phyloP scores from a whole-genome alignment of 2,888 invertebrate species.

The Ectemnius continuus region DNA sequence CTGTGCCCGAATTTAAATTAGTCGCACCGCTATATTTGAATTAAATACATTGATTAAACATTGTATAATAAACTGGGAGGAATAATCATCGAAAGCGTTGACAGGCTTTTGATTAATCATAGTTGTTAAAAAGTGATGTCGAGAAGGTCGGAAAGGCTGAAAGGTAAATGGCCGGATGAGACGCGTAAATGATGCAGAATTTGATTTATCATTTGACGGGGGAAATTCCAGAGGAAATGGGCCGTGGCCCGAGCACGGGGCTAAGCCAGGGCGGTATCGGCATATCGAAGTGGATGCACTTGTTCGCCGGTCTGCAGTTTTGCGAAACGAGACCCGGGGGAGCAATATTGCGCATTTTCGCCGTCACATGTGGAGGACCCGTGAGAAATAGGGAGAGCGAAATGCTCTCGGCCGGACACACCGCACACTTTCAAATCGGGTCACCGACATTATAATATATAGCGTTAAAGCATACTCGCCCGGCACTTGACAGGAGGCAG shows the following conservation, averaged over 20 bases:
- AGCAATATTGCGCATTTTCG: conserved; percentile 51
- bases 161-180: neutral
- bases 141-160: conserved; percentile 1
- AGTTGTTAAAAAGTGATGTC: neutral
- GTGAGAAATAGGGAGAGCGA: conserved; percentile 44
- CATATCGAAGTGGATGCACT: conserved; percentile 48
- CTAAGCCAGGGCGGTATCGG: conserved; percentile 31
- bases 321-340: conserved; percentile 51
- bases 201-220: conserved; percentile 13
- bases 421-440: too few species aligned
- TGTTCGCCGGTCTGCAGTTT: conserved; percentile 51
- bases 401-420: conserved; percentile 14
- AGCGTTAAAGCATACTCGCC: too few species aligned
- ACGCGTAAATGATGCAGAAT: conserved; percentile 28
- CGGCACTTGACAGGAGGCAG: too few species aligned
- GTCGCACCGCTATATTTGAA: too few species aligned
- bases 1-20: too few species aligned
- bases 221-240: conserved; percentile 40
- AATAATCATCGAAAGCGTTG: too few species aligned
- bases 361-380: conserved; percentile 35
- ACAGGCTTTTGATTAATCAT: too few species aligned
- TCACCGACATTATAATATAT: too few species aligned
- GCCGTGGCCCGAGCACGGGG: conserved; percentile 15
- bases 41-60: too few species aligned
- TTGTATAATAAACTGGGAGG: too few species aligned